Base-by-base conservation (phyloP, 2,113 vertebrate genomes). In the Fregetta grallaria region DNA sequence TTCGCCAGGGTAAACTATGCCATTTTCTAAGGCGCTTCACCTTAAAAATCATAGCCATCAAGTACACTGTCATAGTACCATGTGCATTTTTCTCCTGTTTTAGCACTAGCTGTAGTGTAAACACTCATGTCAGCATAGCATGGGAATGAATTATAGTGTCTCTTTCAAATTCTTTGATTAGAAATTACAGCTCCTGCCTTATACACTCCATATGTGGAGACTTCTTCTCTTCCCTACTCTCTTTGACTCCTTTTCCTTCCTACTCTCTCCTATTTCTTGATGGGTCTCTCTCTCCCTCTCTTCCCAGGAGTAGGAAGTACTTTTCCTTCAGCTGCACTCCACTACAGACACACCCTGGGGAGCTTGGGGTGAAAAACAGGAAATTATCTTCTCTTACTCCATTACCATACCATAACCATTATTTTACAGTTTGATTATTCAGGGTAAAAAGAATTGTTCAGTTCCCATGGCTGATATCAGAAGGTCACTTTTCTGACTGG, bases 191-290 rank as follows among this genome's bases (percentile, higher is more conserved):
- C 17, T 56, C 11, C 76, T 88, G 85, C 62, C 12, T 52, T 65
- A 42, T 5, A 13, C 9, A 56, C 7, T 38, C 26, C 32, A 2
- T 34, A 25, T 52, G 12, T 26, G 18, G 8, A 9, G 2, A 34
- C 5, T 44, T 30, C 42, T 56, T 36, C 30, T 49, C 19, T 20
- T 73, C 3, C 10, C 7, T 50, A 7, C 3, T 86, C 11, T 52
- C 47, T 62, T 9, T 6, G 15, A 34, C 3, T 80, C 52, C 15
- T 47, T 90, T 76, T 62, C 11, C 22, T 80, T 38, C 19, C 12
- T 42, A 9, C 11, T 72, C 8, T n/a, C 15, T 79, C 21, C 2
- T 47, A 2, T 56, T 78, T 16, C 10, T 90, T 1, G 0, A 36
- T 27, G 10, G 42, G 3, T 55, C 3, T 53, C 13, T 38, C 50